Conservation (phyloP, 2,797 vertebrate genomes). For the Pangasius djambal region DNA sequence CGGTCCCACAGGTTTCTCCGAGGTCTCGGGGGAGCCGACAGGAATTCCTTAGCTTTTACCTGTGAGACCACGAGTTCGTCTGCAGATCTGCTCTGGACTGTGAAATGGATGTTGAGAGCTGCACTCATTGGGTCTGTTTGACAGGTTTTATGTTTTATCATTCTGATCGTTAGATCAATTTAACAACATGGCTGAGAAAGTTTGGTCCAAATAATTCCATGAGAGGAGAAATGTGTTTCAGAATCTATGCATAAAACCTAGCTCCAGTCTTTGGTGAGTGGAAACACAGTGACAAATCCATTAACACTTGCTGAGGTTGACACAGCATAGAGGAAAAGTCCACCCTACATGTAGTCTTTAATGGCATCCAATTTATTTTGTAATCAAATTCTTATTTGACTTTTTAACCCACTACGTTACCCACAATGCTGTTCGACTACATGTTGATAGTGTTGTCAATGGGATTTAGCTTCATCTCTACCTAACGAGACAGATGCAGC, state of each 20-base stretch:
- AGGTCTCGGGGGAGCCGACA: slow-evolving; percentile 72
- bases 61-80: slow-evolving; percentile 68
- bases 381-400: not conserved
- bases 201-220: not conserved
- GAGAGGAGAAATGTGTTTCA: not conserved
- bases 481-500: not conserved
- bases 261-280: not conserved
- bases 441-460: not conserved
- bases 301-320: not conserved
- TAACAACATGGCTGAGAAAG: not conserved
- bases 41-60: slow-evolving; percentile 77
- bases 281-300: not conserved
- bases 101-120: not conserved
- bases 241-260: not conserved
- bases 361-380: not conserved
- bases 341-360: not conserved
- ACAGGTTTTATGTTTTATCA: not conserved
- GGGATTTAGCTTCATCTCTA: not conserved
- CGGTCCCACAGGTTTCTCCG: slow-evolving; percentile 84
- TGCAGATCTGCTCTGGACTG: slow-evolving; percentile 43
- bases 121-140: not conserved
- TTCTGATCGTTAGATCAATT: not conserved
- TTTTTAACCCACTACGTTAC: not conserved
- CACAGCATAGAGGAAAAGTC: not conserved
- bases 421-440: not conserved